Evolutionary conservation across 2,888 invertebrate genomes (phyloP).

Genomic region (Branchipolynoe longqiensis): DNA sequence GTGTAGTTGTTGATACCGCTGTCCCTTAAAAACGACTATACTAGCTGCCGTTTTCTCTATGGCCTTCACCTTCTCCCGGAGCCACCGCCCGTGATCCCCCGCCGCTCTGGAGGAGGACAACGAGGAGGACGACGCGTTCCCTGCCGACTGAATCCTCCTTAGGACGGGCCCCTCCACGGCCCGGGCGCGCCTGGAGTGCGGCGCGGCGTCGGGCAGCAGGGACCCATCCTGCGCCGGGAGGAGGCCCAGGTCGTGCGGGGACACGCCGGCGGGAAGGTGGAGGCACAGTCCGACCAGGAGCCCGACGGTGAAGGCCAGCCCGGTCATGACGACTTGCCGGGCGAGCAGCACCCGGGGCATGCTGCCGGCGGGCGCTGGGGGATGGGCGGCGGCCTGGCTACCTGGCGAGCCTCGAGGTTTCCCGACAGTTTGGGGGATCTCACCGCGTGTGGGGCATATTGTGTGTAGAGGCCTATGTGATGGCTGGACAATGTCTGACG

Average conservation of each 20-base stretch:
- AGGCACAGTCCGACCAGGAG: conserved; percentile 62
- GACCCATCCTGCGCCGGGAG: conserved; percentile 22
- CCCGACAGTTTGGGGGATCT: no score
- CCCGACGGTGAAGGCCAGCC: conserved; percentile 62
- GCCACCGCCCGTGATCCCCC: neutral
- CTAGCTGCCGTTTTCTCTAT: neutral
- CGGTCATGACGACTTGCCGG: conserved; percentile 41
- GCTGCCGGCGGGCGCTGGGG: neutral
- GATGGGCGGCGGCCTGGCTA: no score
- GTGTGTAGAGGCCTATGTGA: no score
- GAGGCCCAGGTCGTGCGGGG: conserved; percentile 8
- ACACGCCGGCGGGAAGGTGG: conserved; percentile 62
- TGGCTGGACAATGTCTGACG: no score
- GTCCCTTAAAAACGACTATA: neutral
- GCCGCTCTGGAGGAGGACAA: neutral
- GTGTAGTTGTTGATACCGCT: neutral
- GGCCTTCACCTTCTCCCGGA: conserved; percentile 3
- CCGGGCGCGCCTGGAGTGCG: neutral
- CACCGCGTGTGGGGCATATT: no score
- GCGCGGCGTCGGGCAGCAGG: neutral
- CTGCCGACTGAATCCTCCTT: conserved; percentile 22
- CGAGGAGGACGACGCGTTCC: neutral
- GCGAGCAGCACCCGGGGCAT: conserved; percentile 7
- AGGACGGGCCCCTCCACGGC: neutral
- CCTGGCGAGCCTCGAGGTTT: no score